Base-by-base conservation (phyloP, 2,113 vertebrate genomes). In the Periophthalmus modestus region DNA sequence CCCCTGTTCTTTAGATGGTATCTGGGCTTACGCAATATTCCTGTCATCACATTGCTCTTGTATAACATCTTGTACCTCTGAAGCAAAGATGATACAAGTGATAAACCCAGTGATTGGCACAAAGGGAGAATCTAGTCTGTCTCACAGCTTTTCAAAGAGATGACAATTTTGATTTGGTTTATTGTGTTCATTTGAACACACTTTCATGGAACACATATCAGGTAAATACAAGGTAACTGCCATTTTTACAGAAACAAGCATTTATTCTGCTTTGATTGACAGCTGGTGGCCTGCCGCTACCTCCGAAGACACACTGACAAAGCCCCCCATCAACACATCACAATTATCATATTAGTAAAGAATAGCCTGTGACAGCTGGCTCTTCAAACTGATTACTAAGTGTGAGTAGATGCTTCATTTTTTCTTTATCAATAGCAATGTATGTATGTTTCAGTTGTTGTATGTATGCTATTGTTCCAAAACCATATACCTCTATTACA, bases 41-140 rank as follows among this genome's bases (percentile, higher is more conserved):
- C 70, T 71, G 54, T 79, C 65, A 47, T 66, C 79, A 66, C 16
- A 16, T 18, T 21, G 75, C 71, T 81, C 77, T 78, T 75, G 75
- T 66, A 66, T 69, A 79, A 75, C 47, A 65, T 67, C 33, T 61
- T 67, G 69, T 62, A 54, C 39, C 46, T 65, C 63, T 71, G 67
- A 66, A 50, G 46, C n/a, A 24, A 24, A 67, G 43, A 47, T 43
- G 19, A 46, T 39, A n/a, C 34, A 46, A 21, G n/a, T 9, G 34
- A 65, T 65, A 39, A 65, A 65, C 19, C 33, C 59, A 10, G 10
- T 65, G 66, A 67, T 23, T 46, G 66, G 66, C 39, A 67, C 39
- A 48, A 67, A 48, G 23, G 5, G 18, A 36, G 19, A 65, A 65
- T 65, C 19, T 0, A 36, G 33, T 65, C 9, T 5, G 9, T 10